phyloP scores from a whole-genome alignment of 2,113 vertebrate species.

The Tapirus terrestris region DNA sequence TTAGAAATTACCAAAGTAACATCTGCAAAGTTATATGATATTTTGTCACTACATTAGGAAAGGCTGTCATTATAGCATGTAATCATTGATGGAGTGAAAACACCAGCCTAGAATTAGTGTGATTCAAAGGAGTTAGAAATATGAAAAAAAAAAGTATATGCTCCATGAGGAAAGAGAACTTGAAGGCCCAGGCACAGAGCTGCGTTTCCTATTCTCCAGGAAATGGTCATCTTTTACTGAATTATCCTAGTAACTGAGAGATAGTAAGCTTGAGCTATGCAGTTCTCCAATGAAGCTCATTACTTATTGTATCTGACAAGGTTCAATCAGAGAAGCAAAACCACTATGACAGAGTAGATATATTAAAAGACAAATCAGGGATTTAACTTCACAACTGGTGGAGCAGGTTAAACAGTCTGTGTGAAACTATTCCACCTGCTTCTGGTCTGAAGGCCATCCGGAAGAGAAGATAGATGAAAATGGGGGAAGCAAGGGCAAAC shows the following conservation, averaged over 20 bases:
- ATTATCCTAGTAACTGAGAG: neutral
- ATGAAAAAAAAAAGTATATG: neutral
- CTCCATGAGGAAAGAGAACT: neutral
- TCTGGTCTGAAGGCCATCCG: neutral
- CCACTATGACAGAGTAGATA: neutral
- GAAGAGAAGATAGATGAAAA: neutral
- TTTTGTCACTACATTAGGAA: conserved; percentile 61
- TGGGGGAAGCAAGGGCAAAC: neutral
- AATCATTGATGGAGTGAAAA: conserved; percentile 29
- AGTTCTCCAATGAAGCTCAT: neutral
- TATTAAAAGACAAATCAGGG: neutral
- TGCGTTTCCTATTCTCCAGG: neutral
- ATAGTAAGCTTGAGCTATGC: neutral
- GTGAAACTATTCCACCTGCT: neutral
- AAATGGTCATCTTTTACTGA: conserved; percentile 7
- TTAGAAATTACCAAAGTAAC: conserved; percentile 58
- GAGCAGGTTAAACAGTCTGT: neutral
- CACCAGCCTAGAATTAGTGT: conserved; percentile 55
- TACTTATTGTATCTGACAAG: neutral
- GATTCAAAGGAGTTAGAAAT: conserved; percentile 51
- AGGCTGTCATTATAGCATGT: conserved; percentile 63
- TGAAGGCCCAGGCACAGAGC: neutral
- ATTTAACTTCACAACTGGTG: neutral
- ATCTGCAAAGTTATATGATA: conserved; percentile 42
- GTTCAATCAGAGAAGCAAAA: conserved; percentile 21